phyloP scores from a whole-genome alignment of 2,113 vertebrate species.

The Clarias batrachus region DNA sequence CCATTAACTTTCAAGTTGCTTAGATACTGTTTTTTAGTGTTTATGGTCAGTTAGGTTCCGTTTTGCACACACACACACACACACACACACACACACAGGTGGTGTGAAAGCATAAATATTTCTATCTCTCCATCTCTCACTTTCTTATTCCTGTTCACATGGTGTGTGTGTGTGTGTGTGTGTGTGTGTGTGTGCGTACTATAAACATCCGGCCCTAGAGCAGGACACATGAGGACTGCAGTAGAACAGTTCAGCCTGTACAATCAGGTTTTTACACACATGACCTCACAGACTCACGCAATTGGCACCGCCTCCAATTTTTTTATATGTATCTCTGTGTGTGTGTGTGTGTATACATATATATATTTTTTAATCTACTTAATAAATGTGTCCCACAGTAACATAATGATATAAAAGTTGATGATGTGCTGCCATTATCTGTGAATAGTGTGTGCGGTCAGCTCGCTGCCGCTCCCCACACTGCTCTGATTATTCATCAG shows the following conservation, averaged over 20 bases:
- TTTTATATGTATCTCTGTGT: too few relatives aligned
- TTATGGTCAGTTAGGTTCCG: background rate
- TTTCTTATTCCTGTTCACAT: slow-evolving; percentile 18
- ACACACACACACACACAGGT: background rate
- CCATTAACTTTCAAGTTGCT: background rate
- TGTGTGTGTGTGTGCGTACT: too few relatives aligned
- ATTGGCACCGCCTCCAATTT: background rate
- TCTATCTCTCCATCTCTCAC: background rate
- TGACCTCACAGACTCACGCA: background rate
- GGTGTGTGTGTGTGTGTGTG: background rate
- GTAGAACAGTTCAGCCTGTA: background rate
- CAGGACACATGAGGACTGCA: too few relatives aligned
- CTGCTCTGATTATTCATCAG: too few relatives aligned
- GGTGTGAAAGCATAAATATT: background rate
- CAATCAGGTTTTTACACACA: background rate
- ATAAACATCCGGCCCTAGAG: background rate
- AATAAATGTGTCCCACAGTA: too few relatives aligned
- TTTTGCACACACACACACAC: background rate
- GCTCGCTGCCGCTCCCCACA: too few relatives aligned
- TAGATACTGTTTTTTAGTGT: background rate
- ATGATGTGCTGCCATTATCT: too few relatives aligned
- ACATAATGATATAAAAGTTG: too few relatives aligned
- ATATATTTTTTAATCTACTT: too few relatives aligned
- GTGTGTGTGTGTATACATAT: too few relatives aligned
- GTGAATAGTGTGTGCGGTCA: too few relatives aligned